Evolutionary conservation across 2,113 vertebrate genomes (phyloP).

Genomic region (Larimichthys crocea): DNA sequence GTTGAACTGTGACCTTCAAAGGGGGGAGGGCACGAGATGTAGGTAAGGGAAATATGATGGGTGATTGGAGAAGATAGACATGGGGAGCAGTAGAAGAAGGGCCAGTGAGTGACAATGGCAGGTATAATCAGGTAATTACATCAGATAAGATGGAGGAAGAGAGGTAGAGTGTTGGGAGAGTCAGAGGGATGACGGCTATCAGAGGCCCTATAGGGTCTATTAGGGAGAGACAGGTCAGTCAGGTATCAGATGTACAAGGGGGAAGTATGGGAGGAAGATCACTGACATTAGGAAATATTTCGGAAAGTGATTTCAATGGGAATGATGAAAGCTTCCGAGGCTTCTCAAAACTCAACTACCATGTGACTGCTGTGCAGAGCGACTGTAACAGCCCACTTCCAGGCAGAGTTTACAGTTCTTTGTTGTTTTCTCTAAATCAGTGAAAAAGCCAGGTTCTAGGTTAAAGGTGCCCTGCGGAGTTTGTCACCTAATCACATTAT

Average conservation of each 20-base stretch:
- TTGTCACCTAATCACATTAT: no score
- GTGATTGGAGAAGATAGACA: constrained; percentile 35
- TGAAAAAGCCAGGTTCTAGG: not conserved
- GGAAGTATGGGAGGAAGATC: constrained; percentile 64
- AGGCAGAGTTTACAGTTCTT: not conserved
- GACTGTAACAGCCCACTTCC: constrained; percentile 6
- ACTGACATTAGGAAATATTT: constrained; percentile 66
- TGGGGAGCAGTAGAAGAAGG: constrained; percentile 26
- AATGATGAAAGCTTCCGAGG: constrained; percentile 52
- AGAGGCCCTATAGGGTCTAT: constrained; percentile 41
- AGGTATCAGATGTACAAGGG: constrained; percentile 68
- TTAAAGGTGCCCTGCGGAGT: not conserved
- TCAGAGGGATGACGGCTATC: constrained; percentile 59
- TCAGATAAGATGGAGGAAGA: constrained; percentile 69
- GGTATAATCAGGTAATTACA: constrained; percentile 84
- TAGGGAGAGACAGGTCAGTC: constrained; percentile 56
- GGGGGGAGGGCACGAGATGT: constrained; percentile 51
- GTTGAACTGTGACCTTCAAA: constrained; percentile 90
- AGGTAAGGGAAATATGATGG: constrained; percentile 63
- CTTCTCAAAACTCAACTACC: constrained; percentile 34
- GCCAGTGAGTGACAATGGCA: constrained; percentile 61
- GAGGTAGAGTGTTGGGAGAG: constrained; percentile 36
- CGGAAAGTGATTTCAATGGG: constrained; percentile 57
- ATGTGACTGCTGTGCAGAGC: constrained; percentile 1
- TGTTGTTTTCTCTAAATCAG: not conserved